Base-by-base conservation (phyloP, 2,888 invertebrate genomes). In the Microplitis deprimator region DNA sequence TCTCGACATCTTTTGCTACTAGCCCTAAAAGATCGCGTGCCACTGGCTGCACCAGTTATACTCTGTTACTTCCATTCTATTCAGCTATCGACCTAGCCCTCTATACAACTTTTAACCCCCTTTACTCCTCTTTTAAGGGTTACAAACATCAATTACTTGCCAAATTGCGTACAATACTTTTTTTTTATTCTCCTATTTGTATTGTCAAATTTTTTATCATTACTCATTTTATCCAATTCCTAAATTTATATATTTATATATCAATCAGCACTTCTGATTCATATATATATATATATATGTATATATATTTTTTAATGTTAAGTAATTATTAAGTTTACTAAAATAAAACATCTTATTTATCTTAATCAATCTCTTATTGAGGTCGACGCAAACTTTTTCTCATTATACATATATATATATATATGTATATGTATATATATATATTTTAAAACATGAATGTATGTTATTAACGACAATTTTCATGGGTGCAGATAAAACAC, bases 1-100 rank as follows among this genome's bases (percentile, higher is more conserved):
- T 88, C 88, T 87, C 85, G 85, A 82, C 85, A 88, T 88, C 88
- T 87, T 79, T 76, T 50, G 50, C 50, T 50, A 80, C 79, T 81
- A 83, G 83, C 84, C 84, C 85, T 84, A 87, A 85, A 87, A 85
- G 84, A 88, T 88, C 87, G 88, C 88, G 88, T 87, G 87, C 86
- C 81, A 84, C 84, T 82, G 79, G 79, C 84, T 85, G 88, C 85
- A 83, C 87, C 83, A 86, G 85, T 88, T 85, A 85, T 84, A 68
- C 73, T 77, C 29, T 82, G 84, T 85, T 86, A 83, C 85, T 80
- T 80, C 82, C 75, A 75, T 83, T 82, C 81, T 82, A 83, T 83
- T 80, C 79, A 76, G 79, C 80, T 87, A 88, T 88, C 87, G 88
- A 88, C 85, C 87, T 78, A 79, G 67, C 76, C 79, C 75, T 76